Evolutionary conservation across 64 coral and sea anemone genomes (phyloP).

Genomic region (Actinia equina): DNA sequence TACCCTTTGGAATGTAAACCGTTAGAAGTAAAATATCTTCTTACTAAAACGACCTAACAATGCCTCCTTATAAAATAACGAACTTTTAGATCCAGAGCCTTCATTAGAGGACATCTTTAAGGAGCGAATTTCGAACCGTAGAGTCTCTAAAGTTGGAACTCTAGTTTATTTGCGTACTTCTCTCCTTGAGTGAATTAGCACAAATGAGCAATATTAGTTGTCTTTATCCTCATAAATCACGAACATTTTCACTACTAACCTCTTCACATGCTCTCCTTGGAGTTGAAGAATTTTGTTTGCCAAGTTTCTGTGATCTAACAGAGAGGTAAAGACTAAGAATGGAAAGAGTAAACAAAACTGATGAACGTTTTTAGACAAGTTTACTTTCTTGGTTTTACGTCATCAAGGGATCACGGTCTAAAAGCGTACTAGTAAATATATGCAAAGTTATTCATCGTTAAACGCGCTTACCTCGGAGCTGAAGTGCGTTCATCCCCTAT

Average conservation of each 20-base stretch:
- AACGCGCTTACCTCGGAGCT: background rate
- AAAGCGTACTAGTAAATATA: background rate
- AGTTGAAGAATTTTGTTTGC: slow-evolving; percentile 16
- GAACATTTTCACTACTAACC: background rate
- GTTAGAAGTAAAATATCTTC: background rate
- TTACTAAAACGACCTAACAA: background rate
- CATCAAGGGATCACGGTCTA: background rate
- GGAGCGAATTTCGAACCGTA: no score
- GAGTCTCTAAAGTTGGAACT: no score
- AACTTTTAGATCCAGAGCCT: background rate
- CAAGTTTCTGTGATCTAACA: slow-evolving; percentile 23
- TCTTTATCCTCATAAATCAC: background rate
- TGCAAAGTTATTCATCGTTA: slow-evolving; percentile 1
- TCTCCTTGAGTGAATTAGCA: background rate
- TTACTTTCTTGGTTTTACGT: background rate
- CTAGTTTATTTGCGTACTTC: background rate
- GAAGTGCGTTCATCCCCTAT: background rate
- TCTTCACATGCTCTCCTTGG: background rate
- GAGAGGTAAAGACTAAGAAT: slow-evolving; percentile 17
- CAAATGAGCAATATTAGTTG: background rate
- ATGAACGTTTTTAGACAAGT: slow-evolving; percentile 4
- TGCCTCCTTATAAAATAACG: background rate
- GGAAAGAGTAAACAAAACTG: slow-evolving; percentile 1
- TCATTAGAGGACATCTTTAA: no score
- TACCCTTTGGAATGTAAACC: background rate